Evolutionary conservation across 2,888 invertebrate species (phyloP).

Genomic region (Drosophila lacicola): DNA sequence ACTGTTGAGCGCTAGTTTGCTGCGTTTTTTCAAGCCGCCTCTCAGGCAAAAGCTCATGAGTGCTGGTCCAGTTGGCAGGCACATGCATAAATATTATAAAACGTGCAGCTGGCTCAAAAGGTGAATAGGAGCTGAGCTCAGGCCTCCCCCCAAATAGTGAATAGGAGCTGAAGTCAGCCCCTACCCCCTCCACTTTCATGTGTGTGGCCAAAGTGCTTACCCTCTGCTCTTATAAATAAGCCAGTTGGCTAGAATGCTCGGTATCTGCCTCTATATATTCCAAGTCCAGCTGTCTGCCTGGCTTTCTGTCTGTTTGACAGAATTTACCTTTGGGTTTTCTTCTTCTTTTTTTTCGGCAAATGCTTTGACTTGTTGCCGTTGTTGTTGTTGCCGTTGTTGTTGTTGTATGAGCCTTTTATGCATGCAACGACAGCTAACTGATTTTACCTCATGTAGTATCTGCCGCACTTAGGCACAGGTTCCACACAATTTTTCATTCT

Average conservation of each 20-base stretch:
- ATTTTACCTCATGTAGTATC: slow-evolving; percentile 33
- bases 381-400: slow-evolving; percentile 4
- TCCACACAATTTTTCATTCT: slow-evolving; percentile 35
- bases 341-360: slow-evolving; percentile 35
- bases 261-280: slow-evolving; percentile 34
- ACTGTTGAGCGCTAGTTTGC: slow-evolving; percentile 3
- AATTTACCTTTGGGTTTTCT: slow-evolving; percentile 35
- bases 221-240: slow-evolving; percentile 66
- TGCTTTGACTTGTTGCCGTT: slow-evolving; percentile 37
- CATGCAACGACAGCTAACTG: slow-evolving; percentile 60
- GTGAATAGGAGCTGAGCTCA: slow-evolving; percentile 57
- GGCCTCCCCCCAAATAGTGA: background rate
- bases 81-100: slow-evolving; percentile 77
- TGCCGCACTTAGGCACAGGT: slow-evolving; percentile 8
- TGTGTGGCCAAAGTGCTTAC: slow-evolving; percentile 71
- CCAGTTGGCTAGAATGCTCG: slow-evolving; percentile 56
- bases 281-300: slow-evolving; percentile 31
- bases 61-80: slow-evolving; percentile 71
- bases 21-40: slow-evolving; percentile 38
- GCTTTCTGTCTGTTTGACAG: slow-evolving; percentile 22
- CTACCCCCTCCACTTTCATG: background rate
- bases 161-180: background rate
- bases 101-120: slow-evolving; percentile 67
- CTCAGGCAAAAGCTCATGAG: slow-evolving; percentile 44
- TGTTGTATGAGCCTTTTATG: slow-evolving; percentile 55